Percentiles rank a stretch among this genome's conserved stretches.
phyloP scores from a whole-genome alignment of 2,113 vertebrate species.

The Pomatorhinus ruficollis region DNA sequence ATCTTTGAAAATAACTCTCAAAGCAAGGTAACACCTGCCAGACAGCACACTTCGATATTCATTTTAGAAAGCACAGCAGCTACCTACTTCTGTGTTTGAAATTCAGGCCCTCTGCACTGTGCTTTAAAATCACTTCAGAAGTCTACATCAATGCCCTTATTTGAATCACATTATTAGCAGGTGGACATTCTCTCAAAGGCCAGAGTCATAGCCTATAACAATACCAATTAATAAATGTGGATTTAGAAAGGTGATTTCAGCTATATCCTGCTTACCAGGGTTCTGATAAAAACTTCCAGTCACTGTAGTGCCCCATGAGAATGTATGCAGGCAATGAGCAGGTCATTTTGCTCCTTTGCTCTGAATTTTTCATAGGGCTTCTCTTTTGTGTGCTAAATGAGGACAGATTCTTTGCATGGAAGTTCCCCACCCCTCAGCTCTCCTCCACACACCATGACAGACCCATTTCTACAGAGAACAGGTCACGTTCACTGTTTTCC shows the following conservation, averaged over 20 bases:
- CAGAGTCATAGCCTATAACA: background rate
- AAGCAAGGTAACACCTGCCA: background rate
- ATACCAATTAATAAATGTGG: background rate
- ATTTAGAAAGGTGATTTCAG: background rate
- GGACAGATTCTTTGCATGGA: background rate
- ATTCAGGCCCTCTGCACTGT: background rate
- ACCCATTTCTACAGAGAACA: background rate
- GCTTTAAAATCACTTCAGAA: background rate
- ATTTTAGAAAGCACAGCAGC: background rate
- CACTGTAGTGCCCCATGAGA: background rate
- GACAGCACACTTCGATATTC: background rate
- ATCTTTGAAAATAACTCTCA: background rate
- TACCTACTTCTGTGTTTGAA: background rate
- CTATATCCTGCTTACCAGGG: background rate
- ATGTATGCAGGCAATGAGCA: background rate
- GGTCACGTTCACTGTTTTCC: background rate
- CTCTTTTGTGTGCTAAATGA: background rate
- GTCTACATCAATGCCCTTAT: background rate
- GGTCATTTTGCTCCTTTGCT: background rate
- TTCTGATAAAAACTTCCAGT: background rate
- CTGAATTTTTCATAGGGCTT: background rate
- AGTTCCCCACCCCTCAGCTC: background rate
- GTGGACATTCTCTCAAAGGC: background rate
- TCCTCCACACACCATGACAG: background rate
- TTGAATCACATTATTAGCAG: background rate